A percentile compares a stretch with the other conserved stretches of the same genome.
phyloP scores from a whole-genome alignment of 1,140 invertebrate genomes.

The Pristionchus pacificus region DNA sequence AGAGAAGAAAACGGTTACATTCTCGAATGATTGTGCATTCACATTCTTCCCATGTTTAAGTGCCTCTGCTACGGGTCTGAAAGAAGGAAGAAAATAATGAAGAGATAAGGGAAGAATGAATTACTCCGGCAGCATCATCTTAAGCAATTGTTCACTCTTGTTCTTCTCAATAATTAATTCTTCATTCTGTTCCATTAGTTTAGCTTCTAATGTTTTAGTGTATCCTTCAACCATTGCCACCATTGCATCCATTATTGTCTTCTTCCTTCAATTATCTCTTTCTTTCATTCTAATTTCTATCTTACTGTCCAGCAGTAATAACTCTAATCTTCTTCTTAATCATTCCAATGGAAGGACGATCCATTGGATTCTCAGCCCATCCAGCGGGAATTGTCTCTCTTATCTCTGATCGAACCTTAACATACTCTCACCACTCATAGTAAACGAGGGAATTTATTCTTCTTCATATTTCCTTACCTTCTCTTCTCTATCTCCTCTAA shows the following conservation, averaged over 20 bases:
- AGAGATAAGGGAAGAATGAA: slow-evolving; percentile 75
- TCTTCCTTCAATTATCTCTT: slow-evolving; percentile 69
- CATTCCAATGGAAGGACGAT: slow-evolving; percentile 76
- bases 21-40: slow-evolving; percentile 4
- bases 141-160: slow-evolving; percentile 79
- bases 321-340: slow-evolving; percentile 29
- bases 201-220: slow-evolving; percentile 72
- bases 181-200: slow-evolving; percentile 85
- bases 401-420: slow-evolving; percentile 9
- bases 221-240: slow-evolving; percentile 80
- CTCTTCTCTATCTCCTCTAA: too few relatives aligned
- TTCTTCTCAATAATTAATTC: slow-evolving; percentile 89
- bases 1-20: slow-evolving; percentile 17
- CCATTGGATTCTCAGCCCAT: slow-evolving; percentile 75
- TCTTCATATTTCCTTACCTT: too few relatives aligned
- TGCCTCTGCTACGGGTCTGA: slow-evolving; percentile 65
- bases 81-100: slow-evolving; percentile 80
- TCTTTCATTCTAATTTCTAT: neutral
- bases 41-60: slow-evolving; percentile 9
- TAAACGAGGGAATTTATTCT: too few relatives aligned
- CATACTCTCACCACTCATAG: too few relatives aligned
- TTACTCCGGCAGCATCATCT: slow-evolving; percentile 81
- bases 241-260: slow-evolving; percentile 80
- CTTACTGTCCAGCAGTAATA: slow-evolving; percentile 29
- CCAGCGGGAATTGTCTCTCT: slow-evolving; percentile 29